Evolutionary conservation across 37 sponge, comb jelly and placozoan species (phyloP), one percentile per base, ranked within the genome.

Genomic region (Spongilla lacustris): DNA sequence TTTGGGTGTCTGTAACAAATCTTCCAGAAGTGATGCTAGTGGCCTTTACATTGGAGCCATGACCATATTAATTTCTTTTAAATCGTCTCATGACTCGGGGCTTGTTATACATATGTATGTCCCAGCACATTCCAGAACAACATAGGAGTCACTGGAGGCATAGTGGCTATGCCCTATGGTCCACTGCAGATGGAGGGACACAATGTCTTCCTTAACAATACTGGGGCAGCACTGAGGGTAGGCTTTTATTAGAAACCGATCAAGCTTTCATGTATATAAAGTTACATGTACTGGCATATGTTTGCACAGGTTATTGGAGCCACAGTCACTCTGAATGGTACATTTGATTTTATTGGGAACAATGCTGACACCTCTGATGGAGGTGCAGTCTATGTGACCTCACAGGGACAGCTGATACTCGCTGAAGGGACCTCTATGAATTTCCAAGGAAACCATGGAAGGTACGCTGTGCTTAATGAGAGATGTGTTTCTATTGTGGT

Each of bases 171-270:
- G 8, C 82, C 70, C 0, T 87, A 81, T 80, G 83, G 73, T 71
- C 83, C 81, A 30, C 22, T 88, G 2, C 30, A 41, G 22, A 81
- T 94, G 48, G 66, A 4, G n/a, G 88, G 81, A 67, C n/a, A 50
- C 30, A 83, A n/a, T 30, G 24, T n/a, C 3, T 91, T 91, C 67
- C 4, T 22, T 9, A 37, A 91, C 34, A 91, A 91, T 79, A 84
- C 34, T 74, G 92, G 92, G 50, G 75, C 84, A 66, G 80, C 71
- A 5, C 48, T 91, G 29, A 32, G 29, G 21, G 74, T 29, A 73
- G 87, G 38, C 2, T 31, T 48, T 50, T 17, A 27, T 31, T 79
- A 10, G 27, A 29, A 17, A 68, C 41, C 41, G 41, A 41, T 41
- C 41, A 3, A 41, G 6, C 41, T 41, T 3, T 6, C 6, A 6